Percentiles rank a stretch among this genome's conserved stretches.
Conservation (phyloP, 2,888 invertebrate species). For the Chelonus formosanus region DNA sequence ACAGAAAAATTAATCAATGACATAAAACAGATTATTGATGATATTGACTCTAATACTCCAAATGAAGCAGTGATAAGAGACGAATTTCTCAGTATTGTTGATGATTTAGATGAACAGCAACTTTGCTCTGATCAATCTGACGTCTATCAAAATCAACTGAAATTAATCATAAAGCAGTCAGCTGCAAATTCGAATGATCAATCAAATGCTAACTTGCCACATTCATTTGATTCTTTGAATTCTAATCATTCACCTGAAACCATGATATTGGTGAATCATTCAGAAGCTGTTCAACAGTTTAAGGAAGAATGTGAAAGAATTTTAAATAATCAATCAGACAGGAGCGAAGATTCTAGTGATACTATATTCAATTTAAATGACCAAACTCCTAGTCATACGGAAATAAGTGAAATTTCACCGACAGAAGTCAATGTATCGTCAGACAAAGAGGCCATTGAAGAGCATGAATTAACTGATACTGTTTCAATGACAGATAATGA, state of each 20-base stretch:
- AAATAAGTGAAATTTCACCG: too few relatives aligned
- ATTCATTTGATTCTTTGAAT: constrained; percentile 1
- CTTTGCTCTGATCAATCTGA: constrained; percentile 8
- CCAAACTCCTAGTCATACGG: too few relatives aligned
- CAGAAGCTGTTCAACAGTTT: background rate
- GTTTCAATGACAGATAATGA: constrained; percentile 41
- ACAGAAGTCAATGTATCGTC: too few relatives aligned
- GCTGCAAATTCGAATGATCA: background rate
- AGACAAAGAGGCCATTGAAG: background rate
- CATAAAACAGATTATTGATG: constrained; percentile 19
- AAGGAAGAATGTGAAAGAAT: background rate
- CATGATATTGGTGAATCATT: background rate
- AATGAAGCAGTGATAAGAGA: constrained; percentile 14
- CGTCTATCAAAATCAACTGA: constrained; percentile 22
- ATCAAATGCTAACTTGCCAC: background rate
- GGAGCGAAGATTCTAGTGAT: too few relatives aligned
- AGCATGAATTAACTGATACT: background rate
- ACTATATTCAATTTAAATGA: too few relatives aligned
- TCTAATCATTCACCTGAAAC: background rate
- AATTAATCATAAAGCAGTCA: constrained; percentile 11
- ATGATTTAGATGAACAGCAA: constrained; percentile 9
- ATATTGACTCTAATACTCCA: constrained; percentile 13
- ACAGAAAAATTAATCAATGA: constrained; percentile 15
- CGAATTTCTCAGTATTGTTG: constrained; percentile 10
- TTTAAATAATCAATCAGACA: too few relatives aligned